Conservation (phyloP, 1,140 invertebrate species). For the Homalodisca vitripennis region DNA sequence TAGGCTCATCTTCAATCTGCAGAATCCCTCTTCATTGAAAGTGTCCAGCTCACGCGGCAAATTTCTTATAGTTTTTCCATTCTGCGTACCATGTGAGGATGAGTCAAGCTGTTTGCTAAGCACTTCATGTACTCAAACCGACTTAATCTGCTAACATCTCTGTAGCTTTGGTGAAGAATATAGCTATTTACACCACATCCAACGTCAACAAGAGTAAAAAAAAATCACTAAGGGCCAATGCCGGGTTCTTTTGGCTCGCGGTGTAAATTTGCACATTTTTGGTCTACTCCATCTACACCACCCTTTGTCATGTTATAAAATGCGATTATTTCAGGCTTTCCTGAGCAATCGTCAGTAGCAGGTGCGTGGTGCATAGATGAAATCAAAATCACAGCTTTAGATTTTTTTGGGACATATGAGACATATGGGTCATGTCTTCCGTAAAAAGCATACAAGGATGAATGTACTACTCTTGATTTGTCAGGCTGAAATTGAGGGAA, state of each 20-base stretch:
- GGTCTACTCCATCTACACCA: slow-evolving; percentile 20
- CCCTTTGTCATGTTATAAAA: slow-evolving; percentile 25
- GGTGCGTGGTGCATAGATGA: slow-evolving; percentile 14
- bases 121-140: background rate
- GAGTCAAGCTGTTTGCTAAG: slow-evolving; percentile 13
- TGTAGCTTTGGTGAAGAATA: slow-evolving; percentile 10
- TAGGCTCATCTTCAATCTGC: slow-evolving; percentile 2
- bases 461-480: background rate
- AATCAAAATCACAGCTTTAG: slow-evolving; percentile 9
- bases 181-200: background rate
- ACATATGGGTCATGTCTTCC: background rate
- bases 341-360: background rate
- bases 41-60: background rate
- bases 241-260: slow-evolving; percentile 1
- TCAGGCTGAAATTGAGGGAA: slow-evolving; percentile 35
- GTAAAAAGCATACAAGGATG: slow-evolving; percentile 4
- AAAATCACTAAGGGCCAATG: background rate
- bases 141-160: background rate
- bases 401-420: slow-evolving; percentile 5
- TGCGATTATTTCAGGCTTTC: slow-evolving; percentile 26
- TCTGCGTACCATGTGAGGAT: background rate
- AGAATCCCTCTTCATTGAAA: background rate
- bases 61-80: background rate
- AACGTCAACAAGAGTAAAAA: slow-evolving; percentile 18
- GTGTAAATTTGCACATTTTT: slow-evolving; percentile 21